Percentiles rank a stretch among this genome's conserved stretches.
These are phyloP conservation scores for Stratiomys singularior DNA, from an alignment of 2,888 invertebrate genomes.

Conservation along the genomic window DNA sequence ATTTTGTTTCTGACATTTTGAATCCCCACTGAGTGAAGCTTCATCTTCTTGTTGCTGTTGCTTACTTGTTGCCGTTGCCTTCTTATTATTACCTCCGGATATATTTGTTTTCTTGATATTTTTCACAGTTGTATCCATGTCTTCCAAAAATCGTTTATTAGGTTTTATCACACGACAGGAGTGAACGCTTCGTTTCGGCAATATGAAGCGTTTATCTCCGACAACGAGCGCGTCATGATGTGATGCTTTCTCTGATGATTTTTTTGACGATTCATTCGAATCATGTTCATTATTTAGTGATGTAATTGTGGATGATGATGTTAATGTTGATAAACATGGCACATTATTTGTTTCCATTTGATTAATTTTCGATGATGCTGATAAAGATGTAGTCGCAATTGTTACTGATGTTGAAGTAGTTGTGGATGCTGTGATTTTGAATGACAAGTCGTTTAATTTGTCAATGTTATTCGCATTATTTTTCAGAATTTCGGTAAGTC, in stretches of 20 bases:
- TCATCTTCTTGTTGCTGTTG: slow-evolving; percentile 52
- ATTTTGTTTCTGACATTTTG: slow-evolving; percentile 46
- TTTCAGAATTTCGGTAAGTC: slow-evolving; percentile 72
- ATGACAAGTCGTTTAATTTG: slow-evolving; percentile 64
- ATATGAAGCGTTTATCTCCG: slow-evolving; percentile 70
- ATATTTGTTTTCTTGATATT: slow-evolving; percentile 41
- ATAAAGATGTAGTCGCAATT: slow-evolving; percentile 29
- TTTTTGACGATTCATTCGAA: not conserved
- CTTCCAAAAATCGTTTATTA: slow-evolving; percentile 84
- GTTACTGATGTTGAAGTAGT: not conserved
- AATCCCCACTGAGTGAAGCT: slow-evolving; percentile 44
- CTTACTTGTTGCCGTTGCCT: not conserved
- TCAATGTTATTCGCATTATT: slow-evolving; percentile 68
- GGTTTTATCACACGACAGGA: slow-evolving; percentile 90
- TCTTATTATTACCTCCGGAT: not conserved
- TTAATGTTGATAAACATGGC: slow-evolving; percentile 44
- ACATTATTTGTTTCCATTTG: slow-evolving; percentile 28
- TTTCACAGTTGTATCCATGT: slow-evolving; percentile 66
- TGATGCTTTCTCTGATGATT: slow-evolving; percentile 56
- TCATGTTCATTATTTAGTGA: slow-evolving; percentile 13
- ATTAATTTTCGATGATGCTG: slow-evolving; percentile 31
- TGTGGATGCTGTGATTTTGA: slow-evolving; percentile 55
- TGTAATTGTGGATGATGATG: slow-evolving; percentile 18
- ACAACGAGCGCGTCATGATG: slow-evolving; percentile 59
- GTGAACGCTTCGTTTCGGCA: slow-evolving; percentile 84